These are phyloP conservation scores for Clepsis dumicolana DNA, from an alignment of 2,888 invertebrate genomes.

Conservation along the genomic window DNA sequence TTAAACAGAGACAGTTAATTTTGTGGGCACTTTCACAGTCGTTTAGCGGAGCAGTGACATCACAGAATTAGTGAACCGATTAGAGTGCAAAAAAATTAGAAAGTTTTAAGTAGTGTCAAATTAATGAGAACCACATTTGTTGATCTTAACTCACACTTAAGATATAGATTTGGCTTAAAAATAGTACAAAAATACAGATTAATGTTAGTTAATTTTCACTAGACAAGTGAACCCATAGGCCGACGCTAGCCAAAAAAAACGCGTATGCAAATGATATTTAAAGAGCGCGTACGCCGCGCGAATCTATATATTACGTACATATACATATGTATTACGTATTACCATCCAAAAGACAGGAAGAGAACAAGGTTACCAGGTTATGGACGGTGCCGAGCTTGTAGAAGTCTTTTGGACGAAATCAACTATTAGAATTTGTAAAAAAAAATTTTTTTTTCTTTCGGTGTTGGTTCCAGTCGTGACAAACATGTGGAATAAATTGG, in stretches of 20 bases:
- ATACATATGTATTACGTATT: constrained; percentile 18
- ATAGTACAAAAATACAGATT: too few relatives aligned
- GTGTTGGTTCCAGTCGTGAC: too few relatives aligned
- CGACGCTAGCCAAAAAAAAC: constrained; percentile 11
- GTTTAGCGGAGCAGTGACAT: neutral
- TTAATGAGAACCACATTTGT: too few relatives aligned
- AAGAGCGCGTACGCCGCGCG: constrained; percentile 18
- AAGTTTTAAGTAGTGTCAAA: too few relatives aligned
- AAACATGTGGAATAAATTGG: too few relatives aligned
- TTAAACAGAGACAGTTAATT: neutral
- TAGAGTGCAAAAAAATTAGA: too few relatives aligned
- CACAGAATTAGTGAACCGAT: too few relatives aligned
- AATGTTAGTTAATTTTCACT: neutral
- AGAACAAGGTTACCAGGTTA: constrained; percentile 43
- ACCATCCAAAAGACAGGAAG: constrained; percentile 36
- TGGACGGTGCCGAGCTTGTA: neutral
- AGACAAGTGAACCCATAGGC: constrained; percentile 14
- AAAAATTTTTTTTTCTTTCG: neutral
- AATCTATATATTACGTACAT: constrained; percentile 24
- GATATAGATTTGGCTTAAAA: too few relatives aligned
- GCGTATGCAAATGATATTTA: constrained; percentile 39
- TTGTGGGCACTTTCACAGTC: neutral
- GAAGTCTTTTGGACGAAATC: neutral
- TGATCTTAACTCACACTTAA: too few relatives aligned
- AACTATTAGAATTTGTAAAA: neutral